phyloP scores from a whole-genome alignment of 2,113 vertebrate genomes.

The Isurus oxyrinchus region DNA sequence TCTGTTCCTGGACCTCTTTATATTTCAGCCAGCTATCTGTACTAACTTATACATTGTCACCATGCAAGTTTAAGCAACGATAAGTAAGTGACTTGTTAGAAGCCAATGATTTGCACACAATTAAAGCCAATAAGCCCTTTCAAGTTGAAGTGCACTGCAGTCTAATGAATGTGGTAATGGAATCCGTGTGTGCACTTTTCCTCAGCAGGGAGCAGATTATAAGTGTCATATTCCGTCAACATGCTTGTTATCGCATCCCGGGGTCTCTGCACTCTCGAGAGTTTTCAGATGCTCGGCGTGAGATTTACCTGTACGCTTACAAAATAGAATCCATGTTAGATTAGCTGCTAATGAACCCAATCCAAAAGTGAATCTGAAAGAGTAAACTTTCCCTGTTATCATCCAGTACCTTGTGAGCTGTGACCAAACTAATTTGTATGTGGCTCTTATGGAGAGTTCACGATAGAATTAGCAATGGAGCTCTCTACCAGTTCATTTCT shows the following conservation, averaged over 20 bases:
- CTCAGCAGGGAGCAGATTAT: slow-evolving; percentile 80
- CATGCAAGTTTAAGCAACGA: neutral
- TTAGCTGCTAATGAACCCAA: slow-evolving; percentile 57
- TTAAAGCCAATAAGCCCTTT: slow-evolving; percentile 68
- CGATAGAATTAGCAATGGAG: neutral
- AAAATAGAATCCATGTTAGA: slow-evolving; percentile 46
- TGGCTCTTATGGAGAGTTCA: neutral
- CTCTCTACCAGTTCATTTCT: neutral
- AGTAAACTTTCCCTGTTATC: neutral
- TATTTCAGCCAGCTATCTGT: neutral
- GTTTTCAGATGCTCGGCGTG: slow-evolving; percentile 56
- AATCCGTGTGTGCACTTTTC: slow-evolving; percentile 76
- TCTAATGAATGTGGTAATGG: slow-evolving; percentile 83
- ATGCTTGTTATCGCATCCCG: slow-evolving; percentile 65
- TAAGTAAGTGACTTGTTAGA: slow-evolving; percentile 54
- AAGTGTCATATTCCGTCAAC: slow-evolving; percentile 78
- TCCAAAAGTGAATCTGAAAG: slow-evolving; percentile 48
- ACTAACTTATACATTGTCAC: neutral
- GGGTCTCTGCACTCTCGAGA: slow-evolving; percentile 53
- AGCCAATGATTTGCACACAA: slow-evolving; percentile 61
- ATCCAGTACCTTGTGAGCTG: neutral
- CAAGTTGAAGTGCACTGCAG: slow-evolving; percentile 65
- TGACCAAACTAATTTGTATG: neutral
- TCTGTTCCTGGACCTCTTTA: neutral
- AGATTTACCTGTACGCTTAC: slow-evolving; percentile 48